phyloP scores from a whole-genome alignment of 2,797 vertebrate genomes.

The Gambelia wislizenii region DNA sequence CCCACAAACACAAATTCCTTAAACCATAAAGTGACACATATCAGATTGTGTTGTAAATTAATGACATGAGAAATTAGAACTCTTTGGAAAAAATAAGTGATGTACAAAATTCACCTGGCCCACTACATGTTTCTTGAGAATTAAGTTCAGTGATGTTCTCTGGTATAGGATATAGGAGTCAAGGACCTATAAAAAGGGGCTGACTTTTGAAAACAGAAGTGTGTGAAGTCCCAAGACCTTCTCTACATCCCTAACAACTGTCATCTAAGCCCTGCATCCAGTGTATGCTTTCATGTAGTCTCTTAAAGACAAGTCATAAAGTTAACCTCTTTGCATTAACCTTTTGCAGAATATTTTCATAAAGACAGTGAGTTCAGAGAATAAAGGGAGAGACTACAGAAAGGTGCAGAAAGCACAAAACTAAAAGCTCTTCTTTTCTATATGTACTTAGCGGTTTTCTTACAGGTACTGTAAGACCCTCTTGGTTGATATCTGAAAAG shows the following conservation, averaged over 20 bases:
- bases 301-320: constrained; percentile 1
- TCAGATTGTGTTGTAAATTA: too few relatives aligned
- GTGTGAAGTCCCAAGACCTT: not conserved
- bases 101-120: too few relatives aligned
- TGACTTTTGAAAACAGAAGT: not conserved
- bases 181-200: not conserved
- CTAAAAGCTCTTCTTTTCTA: constrained; percentile 7
- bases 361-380: not conserved
- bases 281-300: not conserved
- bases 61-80: too few relatives aligned
- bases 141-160: not conserved
- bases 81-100: too few relatives aligned
- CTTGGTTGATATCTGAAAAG: constrained; percentile 48
- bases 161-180: too few relatives aligned
- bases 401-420: not conserved
- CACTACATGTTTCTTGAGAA: too few relatives aligned
- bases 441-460: constrained; percentile 39
- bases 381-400: not conserved
- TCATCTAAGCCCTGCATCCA: not conserved
- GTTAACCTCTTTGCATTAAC: not conserved
- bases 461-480: constrained; percentile 21
- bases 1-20: too few relatives aligned
- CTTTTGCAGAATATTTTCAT: not conserved
- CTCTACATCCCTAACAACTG: not conserved
- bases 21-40: too few relatives aligned